These are phyloP conservation scores for Lycorma delicatula DNA, from an alignment of 1,140 invertebrate species.

Conservation along the genomic window DNA sequence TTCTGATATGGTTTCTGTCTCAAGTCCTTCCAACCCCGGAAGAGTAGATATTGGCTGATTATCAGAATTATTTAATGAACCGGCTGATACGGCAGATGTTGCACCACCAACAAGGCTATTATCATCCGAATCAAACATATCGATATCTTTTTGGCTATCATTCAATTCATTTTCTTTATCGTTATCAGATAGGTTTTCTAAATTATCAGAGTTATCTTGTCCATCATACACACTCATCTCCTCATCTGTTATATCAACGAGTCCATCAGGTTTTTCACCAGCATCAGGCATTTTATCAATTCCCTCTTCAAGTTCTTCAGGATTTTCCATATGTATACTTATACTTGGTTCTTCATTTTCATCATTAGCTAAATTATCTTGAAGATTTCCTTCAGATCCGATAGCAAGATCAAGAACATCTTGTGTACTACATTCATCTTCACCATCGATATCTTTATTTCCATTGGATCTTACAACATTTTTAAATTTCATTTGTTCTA, in stretches of 20 bases:
- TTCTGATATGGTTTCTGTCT: conserved; percentile 62
- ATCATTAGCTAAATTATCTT: conserved; percentile 6
- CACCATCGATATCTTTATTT: conserved; percentile 7
- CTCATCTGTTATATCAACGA: conserved; percentile 28
- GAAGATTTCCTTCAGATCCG: conserved; percentile 17
- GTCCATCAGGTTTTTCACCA: conserved; percentile 24
- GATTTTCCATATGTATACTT: conserved; percentile 5
- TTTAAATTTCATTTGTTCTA: too few relatives aligned
- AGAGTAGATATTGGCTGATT: conserved; percentile 21
- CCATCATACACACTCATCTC: conserved; percentile 26
- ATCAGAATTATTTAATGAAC: conserved; percentile 13
- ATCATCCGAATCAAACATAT: conserved; percentile 25
- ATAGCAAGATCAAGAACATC: conserved; percentile 19
- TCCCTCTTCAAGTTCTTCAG: background rate
- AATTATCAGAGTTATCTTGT: conserved; percentile 11
- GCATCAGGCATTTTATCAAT: conserved; percentile 13
- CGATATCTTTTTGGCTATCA: background rate
- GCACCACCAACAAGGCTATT: conserved; percentile 22
- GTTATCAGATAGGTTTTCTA: conserved; percentile 10
- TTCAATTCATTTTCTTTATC: background rate
- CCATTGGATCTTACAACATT: too few relatives aligned
- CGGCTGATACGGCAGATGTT: conserved; percentile 27
- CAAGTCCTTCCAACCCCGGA: conserved; percentile 48
- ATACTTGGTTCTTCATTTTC: conserved; percentile 4
- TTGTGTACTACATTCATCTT: conserved; percentile 22